Evolutionary conservation across 2,888 invertebrate species (phyloP), one percentile per base, ranked within the genome.

Genomic region (Calliscelio sp.): DNA sequence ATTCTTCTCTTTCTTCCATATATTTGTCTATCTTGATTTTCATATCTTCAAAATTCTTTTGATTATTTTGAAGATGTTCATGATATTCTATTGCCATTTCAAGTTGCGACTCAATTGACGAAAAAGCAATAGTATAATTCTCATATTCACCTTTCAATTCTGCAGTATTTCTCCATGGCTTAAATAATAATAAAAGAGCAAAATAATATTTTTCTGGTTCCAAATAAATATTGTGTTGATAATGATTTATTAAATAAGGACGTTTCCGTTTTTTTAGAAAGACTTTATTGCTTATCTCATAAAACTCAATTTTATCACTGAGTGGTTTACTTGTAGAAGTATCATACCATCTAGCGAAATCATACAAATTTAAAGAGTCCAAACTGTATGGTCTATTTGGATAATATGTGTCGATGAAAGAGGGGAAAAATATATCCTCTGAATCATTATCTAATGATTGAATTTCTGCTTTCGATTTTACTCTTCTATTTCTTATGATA

Each of bases 401-500:
- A 53, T 53, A 53, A 53, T 53, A 53, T 14, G 53, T 53, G n/a
- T 53, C 53, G 25, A 53, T 25, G 41, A 32, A 32, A 7, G 32
- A 32, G 5, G 74, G 66, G 53, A 5, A 32, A 11, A 74, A 65
- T 65, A 59, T 32, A 32, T 32, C n/a, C n/a, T n/a, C n/a, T n/a
- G n/a, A n/a, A n/a, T n/a, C n/a, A n/a, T n/a, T n/a, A n/a, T n/a
- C n/a, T 32, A 32, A 32, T 32, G 10, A 32, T 32, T 32, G 6
- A 32, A 32, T 32, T 32, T 32, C 6, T 32, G 32, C 32, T 7
- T 10, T 5, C 10, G 32, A 10, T 32, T 32, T 32, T 32, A 32
- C 6, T 32, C 10, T 32, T 32, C 32, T 32, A 32, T 32, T 32
- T 10, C 32, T 32, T 32, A 32, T 32, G 10, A 32, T 57, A n/a